Conservation (phyloP, 2,888 invertebrate species). For the Caenorhabditis wallacei region DNA sequence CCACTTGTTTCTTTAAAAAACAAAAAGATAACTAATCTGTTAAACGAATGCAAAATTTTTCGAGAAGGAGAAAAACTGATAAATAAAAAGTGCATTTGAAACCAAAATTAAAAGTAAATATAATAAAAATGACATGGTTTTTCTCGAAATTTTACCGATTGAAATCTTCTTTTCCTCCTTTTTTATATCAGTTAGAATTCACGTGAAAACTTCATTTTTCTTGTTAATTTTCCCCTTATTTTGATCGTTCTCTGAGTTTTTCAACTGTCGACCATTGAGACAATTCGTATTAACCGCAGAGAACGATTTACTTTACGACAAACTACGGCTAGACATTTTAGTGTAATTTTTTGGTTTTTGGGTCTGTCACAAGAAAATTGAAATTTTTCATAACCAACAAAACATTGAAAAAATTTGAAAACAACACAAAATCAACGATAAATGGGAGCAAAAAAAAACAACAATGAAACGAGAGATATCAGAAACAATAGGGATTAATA, state of each 20-base stretch:
- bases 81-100: too few relatives aligned
- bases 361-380: not conserved
- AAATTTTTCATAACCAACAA: constrained; percentile 26
- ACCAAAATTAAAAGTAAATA: too few relatives aligned
- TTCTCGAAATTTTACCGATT: not conserved
- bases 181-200: constrained; percentile 28
- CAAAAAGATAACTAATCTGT: too few relatives aligned
- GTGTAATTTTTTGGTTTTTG: too few relatives aligned
- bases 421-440: constrained; percentile 26
- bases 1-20: too few relatives aligned
- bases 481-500: constrained; percentile 46
- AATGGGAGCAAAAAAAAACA: constrained; percentile 1
- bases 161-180: not conserved
- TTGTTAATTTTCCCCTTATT: constrained; percentile 14
- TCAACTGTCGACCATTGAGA: constrained; percentile 21
- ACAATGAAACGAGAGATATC: not conserved
- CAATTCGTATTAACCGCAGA: constrained; percentile 9
- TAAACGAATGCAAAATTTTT: too few relatives aligned
- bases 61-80: too few relatives aligned
- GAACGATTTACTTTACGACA: constrained; percentile 9
- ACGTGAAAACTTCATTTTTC: constrained; percentile 21
- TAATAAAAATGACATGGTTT: not conserved
- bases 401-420: not conserved
- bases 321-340: too few relatives aligned
- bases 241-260: constrained; percentile 42